Evolutionary conservation across 2,797 vertebrate genomes (phyloP).

Genomic region (Falco cherrug): DNA sequence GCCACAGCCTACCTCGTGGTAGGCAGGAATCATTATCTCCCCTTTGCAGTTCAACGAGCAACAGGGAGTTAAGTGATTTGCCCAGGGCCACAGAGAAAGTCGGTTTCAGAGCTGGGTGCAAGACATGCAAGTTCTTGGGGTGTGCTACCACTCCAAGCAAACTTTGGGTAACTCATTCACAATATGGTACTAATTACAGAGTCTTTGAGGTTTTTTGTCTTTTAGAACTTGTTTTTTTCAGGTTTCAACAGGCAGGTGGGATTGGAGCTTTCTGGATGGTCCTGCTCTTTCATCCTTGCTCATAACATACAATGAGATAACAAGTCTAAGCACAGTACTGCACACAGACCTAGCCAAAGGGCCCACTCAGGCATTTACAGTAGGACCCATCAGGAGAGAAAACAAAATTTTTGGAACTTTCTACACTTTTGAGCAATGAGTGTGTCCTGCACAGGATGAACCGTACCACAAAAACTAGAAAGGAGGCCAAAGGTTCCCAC

Average conservation of each 20-base stretch:
- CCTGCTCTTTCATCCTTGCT: accelerated
- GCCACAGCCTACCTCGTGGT: conserved; percentile 15
- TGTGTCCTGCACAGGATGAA: background rate
- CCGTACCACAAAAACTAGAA: background rate
- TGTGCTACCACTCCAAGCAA: background rate
- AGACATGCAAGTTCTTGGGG: background rate
- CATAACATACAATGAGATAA: accelerated
- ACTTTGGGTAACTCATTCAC: background rate
- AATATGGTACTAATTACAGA: background rate
- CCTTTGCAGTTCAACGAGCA: conserved; percentile 8
- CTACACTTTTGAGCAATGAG: background rate
- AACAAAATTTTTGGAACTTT: background rate
- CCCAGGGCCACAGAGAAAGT: conserved; percentile 12
- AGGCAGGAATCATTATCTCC: conserved; percentile 38
- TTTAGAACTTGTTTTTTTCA: background rate
- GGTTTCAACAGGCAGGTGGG: background rate
- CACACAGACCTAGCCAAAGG: background rate
- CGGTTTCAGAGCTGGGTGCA: background rate
- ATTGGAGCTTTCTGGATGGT: background rate
- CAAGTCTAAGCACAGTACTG: background rate
- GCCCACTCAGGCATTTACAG: background rate
- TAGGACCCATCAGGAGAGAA: background rate
- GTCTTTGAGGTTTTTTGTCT: background rate
- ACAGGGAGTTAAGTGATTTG: conserved; percentile 2
- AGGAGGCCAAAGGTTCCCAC: background rate